Conservation (phyloP, 2,888 invertebrate species). For the Spialia ferax region DNA sequence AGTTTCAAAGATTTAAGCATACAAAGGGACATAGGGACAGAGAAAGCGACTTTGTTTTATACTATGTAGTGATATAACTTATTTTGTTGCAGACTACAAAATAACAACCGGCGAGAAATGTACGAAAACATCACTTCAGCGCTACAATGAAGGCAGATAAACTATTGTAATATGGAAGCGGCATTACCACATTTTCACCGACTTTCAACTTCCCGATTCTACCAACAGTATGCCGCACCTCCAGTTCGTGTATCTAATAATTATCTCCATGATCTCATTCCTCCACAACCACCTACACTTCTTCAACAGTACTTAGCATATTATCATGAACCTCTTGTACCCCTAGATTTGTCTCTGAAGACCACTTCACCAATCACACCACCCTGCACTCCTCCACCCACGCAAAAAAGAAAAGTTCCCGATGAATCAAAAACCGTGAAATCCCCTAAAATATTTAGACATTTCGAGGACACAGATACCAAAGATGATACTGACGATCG, state of each 20-base stretch:
- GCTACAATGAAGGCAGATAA: conserved; percentile 14
- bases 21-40: too few relatives aligned
- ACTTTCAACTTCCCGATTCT: conserved; percentile 71
- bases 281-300: conserved; percentile 77
- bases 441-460: conserved; percentile 75
- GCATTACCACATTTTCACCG: conserved; percentile 77
- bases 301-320: conserved; percentile 86
- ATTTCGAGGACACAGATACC: conserved; percentile 72
- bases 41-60: too few relatives aligned
- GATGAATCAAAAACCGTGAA: conserved; percentile 70
- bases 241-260: conserved; percentile 72
- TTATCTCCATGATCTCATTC: conserved; percentile 76
- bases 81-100: conserved; percentile 29
- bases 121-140: not conserved
- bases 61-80: too few relatives aligned
- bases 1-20: too few relatives aligned
- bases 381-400: conserved; percentile 91
- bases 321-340: conserved; percentile 88
- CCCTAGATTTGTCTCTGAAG: conserved; percentile 92
- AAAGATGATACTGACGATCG: conserved; percentile 63
- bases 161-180: conserved; percentile 70
- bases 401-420: conserved; percentile 79
- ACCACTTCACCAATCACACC: conserved; percentile 91
- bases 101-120: not conserved
- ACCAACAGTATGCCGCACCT: conserved; percentile 77